Percentiles rank a stretch among this genome's conserved stretches.
phyloP scores from a whole-genome alignment of 2,888 invertebrate genomes.

The Drosophila mettleri region DNA sequence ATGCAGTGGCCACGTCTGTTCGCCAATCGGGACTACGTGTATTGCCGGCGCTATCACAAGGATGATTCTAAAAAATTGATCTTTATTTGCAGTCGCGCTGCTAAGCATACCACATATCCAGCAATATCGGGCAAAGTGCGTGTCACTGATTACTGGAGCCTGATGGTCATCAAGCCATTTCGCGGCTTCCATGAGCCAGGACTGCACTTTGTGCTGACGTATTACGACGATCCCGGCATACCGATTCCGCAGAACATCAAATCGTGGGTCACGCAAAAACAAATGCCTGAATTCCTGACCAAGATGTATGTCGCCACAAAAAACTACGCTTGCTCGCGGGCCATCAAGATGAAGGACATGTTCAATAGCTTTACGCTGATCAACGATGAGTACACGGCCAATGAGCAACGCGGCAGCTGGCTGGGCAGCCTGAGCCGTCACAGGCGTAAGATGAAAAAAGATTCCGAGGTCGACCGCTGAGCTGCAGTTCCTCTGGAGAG shows the following conservation, averaged over 20 bases:
- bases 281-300: slow-evolving; percentile 91
- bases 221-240: slow-evolving; percentile 94
- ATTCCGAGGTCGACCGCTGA: slow-evolving; percentile 28
- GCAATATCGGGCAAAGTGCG: slow-evolving; percentile 89
- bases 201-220: slow-evolving; percentile 91
- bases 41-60: slow-evolving; percentile 89
- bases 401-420: slow-evolving; percentile 78
- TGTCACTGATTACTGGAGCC: slow-evolving; percentile 93
- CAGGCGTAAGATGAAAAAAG: slow-evolving; percentile 29
- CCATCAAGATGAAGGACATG: slow-evolving; percentile 83
- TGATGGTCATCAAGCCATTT: slow-evolving; percentile 92
- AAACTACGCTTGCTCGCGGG: slow-evolving; percentile 86
- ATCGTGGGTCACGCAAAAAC: slow-evolving; percentile 91
- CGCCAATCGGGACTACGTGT: slow-evolving; percentile 94
- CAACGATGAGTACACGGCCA: slow-evolving; percentile 78
- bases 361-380: slow-evolving; percentile 67
- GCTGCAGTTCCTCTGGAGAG: slow-evolving; percentile 31
- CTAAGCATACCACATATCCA: slow-evolving; percentile 90
- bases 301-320: slow-evolving; percentile 89
- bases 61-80: slow-evolving; percentile 87
- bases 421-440: slow-evolving; percentile 56
- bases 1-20: slow-evolving; percentile 94
- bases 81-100: slow-evolving; percentile 89
- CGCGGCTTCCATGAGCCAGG: slow-evolving; percentile 82
- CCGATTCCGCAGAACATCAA: slow-evolving; percentile 90